These are phyloP conservation scores for Sarcophaga caerulescens DNA, from an alignment of 2,888 invertebrate genomes.

Conservation along the genomic window DNA sequence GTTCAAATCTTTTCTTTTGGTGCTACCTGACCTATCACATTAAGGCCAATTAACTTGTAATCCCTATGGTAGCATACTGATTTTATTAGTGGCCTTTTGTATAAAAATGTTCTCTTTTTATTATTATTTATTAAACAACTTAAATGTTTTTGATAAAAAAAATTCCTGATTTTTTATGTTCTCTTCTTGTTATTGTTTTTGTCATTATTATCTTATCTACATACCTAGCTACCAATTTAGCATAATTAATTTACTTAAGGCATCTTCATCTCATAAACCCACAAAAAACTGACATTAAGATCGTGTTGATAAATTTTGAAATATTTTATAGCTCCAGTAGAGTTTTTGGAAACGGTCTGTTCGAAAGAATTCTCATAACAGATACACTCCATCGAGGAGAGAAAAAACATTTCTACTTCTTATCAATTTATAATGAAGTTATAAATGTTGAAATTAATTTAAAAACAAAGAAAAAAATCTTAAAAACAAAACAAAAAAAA, in stretches of 20 bases:
- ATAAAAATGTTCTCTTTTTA: too few species aligned
- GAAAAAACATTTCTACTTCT: slow-evolving; percentile 13
- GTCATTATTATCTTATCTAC: not conserved
- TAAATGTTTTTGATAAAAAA: not conserved
- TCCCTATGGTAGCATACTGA: too few species aligned
- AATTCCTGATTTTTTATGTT: slow-evolving; percentile 32
- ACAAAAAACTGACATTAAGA: slow-evolving; percentile 34
- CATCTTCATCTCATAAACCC: slow-evolving; percentile 38
- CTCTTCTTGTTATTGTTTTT: slow-evolving; percentile 23
- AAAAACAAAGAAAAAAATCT: not conserved
- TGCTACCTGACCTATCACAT: too few species aligned
- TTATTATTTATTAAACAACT: too few species aligned
- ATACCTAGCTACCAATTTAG: not conserved
- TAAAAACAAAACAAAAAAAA: slow-evolving; percentile 8
- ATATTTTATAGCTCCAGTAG: slow-evolving; percentile 26
- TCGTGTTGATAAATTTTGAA: slow-evolving; percentile 25
- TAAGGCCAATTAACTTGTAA: too few species aligned
- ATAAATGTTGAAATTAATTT: slow-evolving; percentile 34
- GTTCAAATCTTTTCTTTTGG: too few species aligned
- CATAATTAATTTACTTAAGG: not conserved
- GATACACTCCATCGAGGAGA: not conserved
- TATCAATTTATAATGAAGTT: slow-evolving; percentile 58
- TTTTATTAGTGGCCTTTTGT: too few species aligned
- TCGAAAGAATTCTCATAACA: not conserved
- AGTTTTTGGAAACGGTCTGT: not conserved